Base-by-base conservation (phyloP, 2,888 invertebrate species). In the Standfussiana lucernea region DNA sequence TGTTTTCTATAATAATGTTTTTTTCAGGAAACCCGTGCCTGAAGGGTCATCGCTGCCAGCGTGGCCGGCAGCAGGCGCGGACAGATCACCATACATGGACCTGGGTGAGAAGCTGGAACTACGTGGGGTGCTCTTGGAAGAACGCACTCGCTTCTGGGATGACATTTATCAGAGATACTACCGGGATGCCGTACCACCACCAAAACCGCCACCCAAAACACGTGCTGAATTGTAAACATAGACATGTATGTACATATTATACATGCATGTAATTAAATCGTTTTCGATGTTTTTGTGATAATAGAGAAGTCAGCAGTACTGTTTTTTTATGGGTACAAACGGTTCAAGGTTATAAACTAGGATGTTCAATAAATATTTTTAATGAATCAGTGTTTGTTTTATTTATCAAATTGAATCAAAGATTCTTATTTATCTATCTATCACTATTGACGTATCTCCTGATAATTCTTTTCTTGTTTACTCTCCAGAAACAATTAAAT, bases 21-120 rank as follows among this genome's bases (percentile, higher is more conserved):
- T 0, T 61, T 75, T 15, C 85, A 93, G 93, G 15, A 88, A 88
- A 64, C 93, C 93, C 0, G 88, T 91, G 7, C 86, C 91, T 5
- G 73, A 74, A 72, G 73, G 56, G n/a, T 74, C 73, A 1, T 72
- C 73, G 4, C 42, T 74, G 21, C 73, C 73, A 24, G 18, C 35
- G 1, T 74, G 73, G 73, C 73, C 73, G 4, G 32, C 73, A 45
- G 73, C 73, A 45, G 73, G 73, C 11, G 74, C 56, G 0, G 24
- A 59, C 45, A 74, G 74, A 35, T 74, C 74, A 73, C 90, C 90
- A 1, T 76, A 91, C 71, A 90, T 91, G 90, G 86, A 84, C 0
- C 71, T 92, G 11, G 86, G 86, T 32, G 77, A 84, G 24, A 86
- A 84, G 10, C 21, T 89, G 62, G 81, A 90, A 79, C 80, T 92